A percentile compares a stretch with the other conserved stretches of the same genome.
Conservation (phyloP, 2,888 invertebrate genomes). For the Stomorhina lunata region DNA sequence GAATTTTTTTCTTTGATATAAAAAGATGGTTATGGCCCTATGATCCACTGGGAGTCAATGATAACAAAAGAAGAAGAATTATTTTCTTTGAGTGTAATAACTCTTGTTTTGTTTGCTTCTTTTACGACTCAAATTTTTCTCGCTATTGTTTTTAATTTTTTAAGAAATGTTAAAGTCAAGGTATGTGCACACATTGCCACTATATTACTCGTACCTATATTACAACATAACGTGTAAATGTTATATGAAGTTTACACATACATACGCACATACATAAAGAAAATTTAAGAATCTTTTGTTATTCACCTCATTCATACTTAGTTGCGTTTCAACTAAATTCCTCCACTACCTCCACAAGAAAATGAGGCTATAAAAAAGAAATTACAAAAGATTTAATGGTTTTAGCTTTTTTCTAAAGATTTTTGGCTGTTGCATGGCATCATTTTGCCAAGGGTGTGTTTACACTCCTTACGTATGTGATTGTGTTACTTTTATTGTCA, state of each 20-base stretch:
- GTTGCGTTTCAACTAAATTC: constrained; percentile 10
- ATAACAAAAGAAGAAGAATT: no score
- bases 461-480: background rate
- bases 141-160: constrained; percentile 47
- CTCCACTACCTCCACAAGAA: constrained; percentile 5
- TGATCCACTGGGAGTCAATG: no score
- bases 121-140: constrained; percentile 9
- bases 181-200: background rate
- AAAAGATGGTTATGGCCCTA: no score
- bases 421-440: constrained; percentile 27
- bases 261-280: background rate
- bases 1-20: no score
- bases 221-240: background rate
- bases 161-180: constrained; percentile 23
- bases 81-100: background rate
- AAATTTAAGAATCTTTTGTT: background rate
- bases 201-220: background rate
- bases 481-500: background rate
- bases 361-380: constrained; percentile 54
- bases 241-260: constrained; percentile 5
- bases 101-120: background rate
- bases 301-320: background rate
- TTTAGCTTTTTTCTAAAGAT: constrained; percentile 16
- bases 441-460: constrained; percentile 30
- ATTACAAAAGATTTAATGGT: constrained; percentile 59